Percentiles rank a stretch among this genome's conserved stretches.
phyloP scores from a whole-genome alignment of 2,113 vertebrate species.

The Gadus chalcogrammus region DNA sequence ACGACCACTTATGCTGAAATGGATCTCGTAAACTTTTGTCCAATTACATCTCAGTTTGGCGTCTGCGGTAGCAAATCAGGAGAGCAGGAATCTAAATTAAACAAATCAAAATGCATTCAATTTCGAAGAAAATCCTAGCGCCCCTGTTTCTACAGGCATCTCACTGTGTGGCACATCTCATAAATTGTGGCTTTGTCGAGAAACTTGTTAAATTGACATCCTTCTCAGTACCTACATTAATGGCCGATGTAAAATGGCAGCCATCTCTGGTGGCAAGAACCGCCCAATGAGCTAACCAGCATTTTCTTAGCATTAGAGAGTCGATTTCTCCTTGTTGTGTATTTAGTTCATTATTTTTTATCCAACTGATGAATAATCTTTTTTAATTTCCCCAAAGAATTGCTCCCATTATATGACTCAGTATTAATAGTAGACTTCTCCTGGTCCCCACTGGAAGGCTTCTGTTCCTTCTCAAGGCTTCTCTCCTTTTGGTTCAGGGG shows the following conservation, averaged over 20 bases:
- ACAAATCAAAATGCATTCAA: conserved; percentile 23
- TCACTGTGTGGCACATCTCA: conserved; percentile 52
- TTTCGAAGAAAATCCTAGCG: conserved; percentile 9
- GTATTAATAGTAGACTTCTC: no score
- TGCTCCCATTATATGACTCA: no score
- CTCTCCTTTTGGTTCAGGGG: no score
- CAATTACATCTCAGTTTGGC: conserved; percentile 53
- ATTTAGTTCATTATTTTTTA: no score
- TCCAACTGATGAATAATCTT: no score
- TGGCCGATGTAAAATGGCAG: conserved; percentile 42
- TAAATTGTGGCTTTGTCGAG: conserved; percentile 52
- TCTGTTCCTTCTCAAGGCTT: no score
- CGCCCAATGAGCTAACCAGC: no score
- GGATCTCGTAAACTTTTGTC: conserved; percentile 50
- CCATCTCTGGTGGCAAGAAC: conserved; percentile 18
- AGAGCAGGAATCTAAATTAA: conserved; percentile 36
- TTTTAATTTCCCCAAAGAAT: no score
- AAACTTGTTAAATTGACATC: conserved; percentile 37
- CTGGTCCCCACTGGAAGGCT: no score
- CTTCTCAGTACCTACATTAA: conserved; percentile 52
- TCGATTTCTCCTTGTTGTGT: no score
- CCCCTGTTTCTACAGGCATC: conserved; percentile 21
- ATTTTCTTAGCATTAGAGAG: no score
- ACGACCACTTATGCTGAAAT: conserved; percentile 35
- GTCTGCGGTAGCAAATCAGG: conserved; percentile 51